Conservation (phyloP, 2,888 invertebrate species). For the Apamea sordens region DNA sequence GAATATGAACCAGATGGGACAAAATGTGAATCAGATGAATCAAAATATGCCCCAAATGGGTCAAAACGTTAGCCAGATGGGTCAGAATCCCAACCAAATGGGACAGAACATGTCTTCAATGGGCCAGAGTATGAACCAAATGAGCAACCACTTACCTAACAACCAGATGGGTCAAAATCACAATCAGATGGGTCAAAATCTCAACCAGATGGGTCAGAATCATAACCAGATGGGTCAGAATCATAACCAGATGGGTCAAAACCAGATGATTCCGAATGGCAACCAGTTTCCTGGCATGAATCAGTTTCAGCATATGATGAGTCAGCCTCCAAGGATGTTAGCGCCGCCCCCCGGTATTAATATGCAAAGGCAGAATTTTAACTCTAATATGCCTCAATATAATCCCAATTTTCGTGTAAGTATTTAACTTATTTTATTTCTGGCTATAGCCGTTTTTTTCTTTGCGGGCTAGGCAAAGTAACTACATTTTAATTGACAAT, state of each 20-base stretch:
- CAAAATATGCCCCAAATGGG: slow-evolving; percentile 74
- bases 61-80: slow-evolving; percentile 73
- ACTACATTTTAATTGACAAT: no score
- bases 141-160: slow-evolving; percentile 62
- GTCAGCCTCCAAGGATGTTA: slow-evolving; percentile 80
- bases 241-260: slow-evolving; percentile 70
- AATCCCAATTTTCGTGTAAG: slow-evolving; percentile 87
- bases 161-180: slow-evolving; percentile 66
- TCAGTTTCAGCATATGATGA: slow-evolving; percentile 83
- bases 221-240: slow-evolving; percentile 69
- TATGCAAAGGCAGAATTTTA: slow-evolving; percentile 84
- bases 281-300: slow-evolving; percentile 81
- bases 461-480: no score
- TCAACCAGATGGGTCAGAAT: slow-evolving; percentile 69
- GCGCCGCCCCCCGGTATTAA: slow-evolving; percentile 84
- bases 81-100: slow-evolving; percentile 71
- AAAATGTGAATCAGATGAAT: slow-evolving; percentile 72
- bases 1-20: slow-evolving; percentile 68
- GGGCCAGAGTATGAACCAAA: slow-evolving; percentile 71
- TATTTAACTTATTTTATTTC: slow-evolving; percentile 54
- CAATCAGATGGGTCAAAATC: slow-evolving; percentile 66
- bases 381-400: slow-evolving; percentile 80
- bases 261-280: slow-evolving; percentile 79
- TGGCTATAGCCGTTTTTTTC: no score
- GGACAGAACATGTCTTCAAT: slow-evolving; percentile 70